Conservation (phyloP, 2,797 vertebrate species). For the Myotis vivesi region DNA sequence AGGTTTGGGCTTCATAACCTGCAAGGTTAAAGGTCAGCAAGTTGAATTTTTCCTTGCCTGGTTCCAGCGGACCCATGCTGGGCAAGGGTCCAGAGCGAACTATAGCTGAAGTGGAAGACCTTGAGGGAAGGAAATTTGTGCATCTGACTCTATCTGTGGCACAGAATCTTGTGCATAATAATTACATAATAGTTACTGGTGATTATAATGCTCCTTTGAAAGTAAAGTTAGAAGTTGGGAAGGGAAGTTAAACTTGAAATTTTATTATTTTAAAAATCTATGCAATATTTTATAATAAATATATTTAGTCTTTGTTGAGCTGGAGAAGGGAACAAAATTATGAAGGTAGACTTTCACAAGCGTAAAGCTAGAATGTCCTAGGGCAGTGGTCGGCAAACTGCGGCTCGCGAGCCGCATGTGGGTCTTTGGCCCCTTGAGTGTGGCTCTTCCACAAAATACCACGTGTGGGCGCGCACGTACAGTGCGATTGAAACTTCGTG, state of each 20-base stretch:
- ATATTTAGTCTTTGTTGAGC: not conserved
- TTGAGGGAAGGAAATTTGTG: not conserved
- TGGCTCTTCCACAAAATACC: too few relatives aligned
- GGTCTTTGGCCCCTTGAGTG: too few relatives aligned
- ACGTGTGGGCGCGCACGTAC: too few relatives aligned
- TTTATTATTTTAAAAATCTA: not conserved
- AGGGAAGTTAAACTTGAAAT: not conserved
- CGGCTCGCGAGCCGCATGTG: too few relatives aligned
- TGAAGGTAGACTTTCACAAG: not conserved
- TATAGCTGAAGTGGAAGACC: conserved; percentile 21
- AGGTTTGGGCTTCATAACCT: conserved; percentile 81
- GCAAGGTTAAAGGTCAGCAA: conserved; percentile 82
- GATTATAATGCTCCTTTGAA: not conserved
- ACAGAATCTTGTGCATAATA: not conserved
- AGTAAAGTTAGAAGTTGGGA: conserved; percentile 23
- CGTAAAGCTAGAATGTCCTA: not conserved
- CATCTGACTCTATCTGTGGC: not conserved
- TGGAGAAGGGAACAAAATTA: conserved; percentile 1
- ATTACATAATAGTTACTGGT: not conserved
- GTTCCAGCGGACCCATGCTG: conserved; percentile 80
- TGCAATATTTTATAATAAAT: not conserved
- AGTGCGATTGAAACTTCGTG: too few relatives aligned
- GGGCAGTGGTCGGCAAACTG: not conserved
- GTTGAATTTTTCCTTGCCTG: conserved; percentile 82
- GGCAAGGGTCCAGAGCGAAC: not conserved